Evolutionary conservation across 2,113 vertebrate species (phyloP).

Genomic region (Apistogramma diplotaenia): DNA sequence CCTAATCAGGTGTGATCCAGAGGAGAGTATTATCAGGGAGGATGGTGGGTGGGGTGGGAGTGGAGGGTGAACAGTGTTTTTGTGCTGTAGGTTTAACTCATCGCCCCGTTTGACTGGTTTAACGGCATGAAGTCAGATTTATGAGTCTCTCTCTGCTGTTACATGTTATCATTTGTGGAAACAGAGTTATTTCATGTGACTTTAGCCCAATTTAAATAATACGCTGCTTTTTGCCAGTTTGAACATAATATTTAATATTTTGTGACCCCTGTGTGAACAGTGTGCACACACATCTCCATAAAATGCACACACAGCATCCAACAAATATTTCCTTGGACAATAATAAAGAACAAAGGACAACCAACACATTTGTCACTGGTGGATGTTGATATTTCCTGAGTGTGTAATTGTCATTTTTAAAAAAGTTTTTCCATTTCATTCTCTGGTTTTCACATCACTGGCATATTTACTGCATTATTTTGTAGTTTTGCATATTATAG

Average conservation of each 20-base stretch:
- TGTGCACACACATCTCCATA: neutral
- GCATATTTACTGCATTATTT: neutral
- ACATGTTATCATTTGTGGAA: neutral
- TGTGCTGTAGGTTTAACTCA: conserved; percentile 9
- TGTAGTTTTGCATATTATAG: neutral
- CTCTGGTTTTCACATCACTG: neutral
- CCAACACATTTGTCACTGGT: neutral
- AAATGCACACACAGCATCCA: neutral
- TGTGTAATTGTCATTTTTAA: neutral
- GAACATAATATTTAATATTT: too few species aligned
- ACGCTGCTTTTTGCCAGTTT: neutral
- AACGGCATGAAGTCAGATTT: conserved; percentile 2
- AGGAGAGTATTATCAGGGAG: conserved; percentile 1
- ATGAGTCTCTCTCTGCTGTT: neutral
- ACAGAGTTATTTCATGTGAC: neutral
- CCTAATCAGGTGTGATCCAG: conserved; percentile 30
- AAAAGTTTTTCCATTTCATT: neutral
- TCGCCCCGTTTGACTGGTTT: conserved; percentile 5
- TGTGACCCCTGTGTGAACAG: neutral
- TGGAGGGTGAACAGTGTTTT: neutral
- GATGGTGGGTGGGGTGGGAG: too few species aligned
- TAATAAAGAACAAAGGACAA: neutral
- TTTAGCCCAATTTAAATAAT: neutral
- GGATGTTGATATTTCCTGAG: neutral
- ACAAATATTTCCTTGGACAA: neutral